Evolutionary conservation across 2,888 invertebrate genomes (phyloP).

Genomic region (Euspilapteryx auroguttella): DNA sequence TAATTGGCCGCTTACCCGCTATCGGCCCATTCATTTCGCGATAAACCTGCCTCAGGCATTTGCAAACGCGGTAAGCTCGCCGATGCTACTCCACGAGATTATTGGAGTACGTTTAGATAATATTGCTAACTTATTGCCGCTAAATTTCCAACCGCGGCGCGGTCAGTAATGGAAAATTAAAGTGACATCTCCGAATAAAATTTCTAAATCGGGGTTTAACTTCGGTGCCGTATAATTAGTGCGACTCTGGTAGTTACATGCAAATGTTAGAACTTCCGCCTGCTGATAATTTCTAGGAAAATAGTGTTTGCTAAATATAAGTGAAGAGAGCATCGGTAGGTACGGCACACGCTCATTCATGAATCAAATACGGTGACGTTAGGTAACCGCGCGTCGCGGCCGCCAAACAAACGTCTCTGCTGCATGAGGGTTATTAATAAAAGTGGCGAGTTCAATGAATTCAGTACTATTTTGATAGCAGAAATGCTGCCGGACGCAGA

Average conservation of each 20-base stretch:
- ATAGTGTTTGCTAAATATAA: constrained; percentile 49
- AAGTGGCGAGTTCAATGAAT: constrained; percentile 53
- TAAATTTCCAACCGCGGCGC: not conserved
- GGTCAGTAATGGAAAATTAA: constrained; percentile 2
- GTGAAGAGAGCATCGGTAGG: constrained; percentile 21
- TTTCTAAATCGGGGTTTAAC: too few relatives aligned
- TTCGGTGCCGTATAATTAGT: constrained; percentile 10
- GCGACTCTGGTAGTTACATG: constrained; percentile 21
- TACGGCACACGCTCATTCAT: constrained; percentile 46
- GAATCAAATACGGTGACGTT: constrained; percentile 57
- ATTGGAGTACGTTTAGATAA: not conserved
- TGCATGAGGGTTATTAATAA: constrained; percentile 50
- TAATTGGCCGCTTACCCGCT: constrained; percentile 51
- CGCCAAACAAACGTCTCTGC: constrained; percentile 40
- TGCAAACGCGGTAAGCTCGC: constrained; percentile 16
- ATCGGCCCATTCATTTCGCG: constrained; percentile 51
- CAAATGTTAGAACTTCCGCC: constrained; percentile 38
- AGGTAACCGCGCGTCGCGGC: constrained; percentile 43
- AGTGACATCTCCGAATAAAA: too few relatives aligned
- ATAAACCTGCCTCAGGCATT: constrained; percentile 32
- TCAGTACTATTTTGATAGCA: constrained; percentile 29
- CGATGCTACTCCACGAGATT: constrained; percentile 23
- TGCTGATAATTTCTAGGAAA: constrained; percentile 44
- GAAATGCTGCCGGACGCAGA: constrained; percentile 13
- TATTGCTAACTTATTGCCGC: constrained; percentile 3